Base-by-base conservation (phyloP, 1,140 invertebrate genomes). In the Metaphire vulgaris region DNA sequence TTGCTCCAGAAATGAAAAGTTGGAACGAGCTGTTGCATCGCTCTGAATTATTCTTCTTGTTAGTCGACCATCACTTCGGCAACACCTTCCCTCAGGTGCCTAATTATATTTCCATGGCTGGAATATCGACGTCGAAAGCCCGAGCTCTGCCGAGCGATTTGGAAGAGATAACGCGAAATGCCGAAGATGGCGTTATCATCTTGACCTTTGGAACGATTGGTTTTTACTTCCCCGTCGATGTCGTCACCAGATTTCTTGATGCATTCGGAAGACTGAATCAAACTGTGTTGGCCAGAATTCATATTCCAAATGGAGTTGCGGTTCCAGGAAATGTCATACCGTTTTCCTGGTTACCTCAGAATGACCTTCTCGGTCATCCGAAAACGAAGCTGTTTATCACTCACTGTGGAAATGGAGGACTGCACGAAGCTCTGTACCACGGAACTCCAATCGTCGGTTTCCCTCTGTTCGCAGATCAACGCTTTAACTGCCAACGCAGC, bases 271-370 rank as follows among this genome's bases (percentile, higher is more conserved):
- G 85, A 76, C 74, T 89, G 2, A 87, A 87, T 33, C 84, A 88
- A 78, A 83, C 82, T 32, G 81, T 89, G 6, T 72, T 90, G 15
- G 89, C 88, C 87, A 89, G 88, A 72, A 89, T 83, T 74, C 85
- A 87, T 79, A 77, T 72, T 29, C 65, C 90, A 89, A 79, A 87
- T 84, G 41, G 81, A 88, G 65, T 82, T 85, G 41, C 76, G 82
- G 78, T 72, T n/a, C 81, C 87, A 0, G 83, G 87, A 74, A 92
- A 92, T 84, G 86, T 92, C 34, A 88, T 88, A 79, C 82, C 90
- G 2, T 83, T 87, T 29, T 89, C 88, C 79, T 92, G 91, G 91
- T 80, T 91, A 77, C 91, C 91, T 0, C 91, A 92, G 83, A 87
- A 89, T 34, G 72, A 80, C 34, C 77, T 79, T 29, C 26, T 78